These are phyloP conservation scores for Numenius arquata DNA, from an alignment of 2,113 vertebrate genomes.

Conservation along the genomic window DNA sequence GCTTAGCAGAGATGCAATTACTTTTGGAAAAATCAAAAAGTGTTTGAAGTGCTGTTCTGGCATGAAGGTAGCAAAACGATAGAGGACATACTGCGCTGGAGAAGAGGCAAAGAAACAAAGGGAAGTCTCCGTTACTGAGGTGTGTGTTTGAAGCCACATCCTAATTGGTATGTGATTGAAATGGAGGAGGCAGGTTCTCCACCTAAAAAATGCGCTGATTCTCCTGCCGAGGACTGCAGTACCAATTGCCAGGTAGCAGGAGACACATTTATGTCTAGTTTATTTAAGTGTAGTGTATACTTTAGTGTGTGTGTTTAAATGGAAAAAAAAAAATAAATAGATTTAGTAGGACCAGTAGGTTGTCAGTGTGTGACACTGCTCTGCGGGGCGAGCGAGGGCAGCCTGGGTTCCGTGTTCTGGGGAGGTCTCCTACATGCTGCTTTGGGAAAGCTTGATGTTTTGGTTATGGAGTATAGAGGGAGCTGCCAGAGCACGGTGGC, in stretches of 20 bases:
- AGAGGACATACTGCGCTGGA: background rate
- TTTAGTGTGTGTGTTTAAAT: background rate
- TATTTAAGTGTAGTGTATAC: background rate
- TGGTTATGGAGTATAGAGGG: background rate
- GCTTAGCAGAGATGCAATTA: background rate
- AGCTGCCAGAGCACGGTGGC: background rate
- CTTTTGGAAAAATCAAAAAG: background rate
- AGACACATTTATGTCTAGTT: rapidly evolving
- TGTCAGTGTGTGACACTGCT: background rate
- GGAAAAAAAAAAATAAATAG: background rate
- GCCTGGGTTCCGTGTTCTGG: background rate
- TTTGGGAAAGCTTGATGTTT: background rate
- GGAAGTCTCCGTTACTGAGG: rapidly evolving
- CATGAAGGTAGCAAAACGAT: background rate
- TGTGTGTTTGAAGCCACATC: background rate
- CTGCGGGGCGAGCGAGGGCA: background rate
- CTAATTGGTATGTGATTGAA: background rate
- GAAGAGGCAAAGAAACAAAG: background rate
- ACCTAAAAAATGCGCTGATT: rapidly evolving
- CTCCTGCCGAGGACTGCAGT: background rate
- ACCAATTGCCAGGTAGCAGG: background rate
- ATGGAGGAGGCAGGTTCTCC: background rate
- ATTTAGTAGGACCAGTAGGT: rapidly evolving
- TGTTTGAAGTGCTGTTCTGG: background rate
- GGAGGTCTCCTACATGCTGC: rapidly evolving